A percentile compares a stretch with the other conserved stretches of the same genome.
phyloP scores from a whole-genome alignment of 2,113 vertebrate genomes.

The Cricetomys ansorgei region DNA sequence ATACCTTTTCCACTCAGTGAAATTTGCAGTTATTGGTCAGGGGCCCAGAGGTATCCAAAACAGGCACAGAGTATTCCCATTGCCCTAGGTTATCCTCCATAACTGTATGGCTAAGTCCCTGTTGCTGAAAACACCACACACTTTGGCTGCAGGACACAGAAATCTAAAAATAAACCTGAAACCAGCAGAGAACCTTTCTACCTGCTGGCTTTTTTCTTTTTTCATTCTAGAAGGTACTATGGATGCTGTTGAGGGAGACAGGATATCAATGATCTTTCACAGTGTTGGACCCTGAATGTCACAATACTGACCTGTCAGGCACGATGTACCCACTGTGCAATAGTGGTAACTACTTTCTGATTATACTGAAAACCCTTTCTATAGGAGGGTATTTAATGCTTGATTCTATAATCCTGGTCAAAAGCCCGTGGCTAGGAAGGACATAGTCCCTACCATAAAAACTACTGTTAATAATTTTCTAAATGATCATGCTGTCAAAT shows the following conservation, averaged over 20 bases:
- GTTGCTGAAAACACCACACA: not conserved
- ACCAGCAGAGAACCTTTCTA: not conserved
- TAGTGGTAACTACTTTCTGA: not conserved
- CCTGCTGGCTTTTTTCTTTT: not conserved
- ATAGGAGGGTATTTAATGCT: not conserved
- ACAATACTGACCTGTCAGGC: not conserved
- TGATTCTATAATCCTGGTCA: not conserved
- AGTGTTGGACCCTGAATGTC: not conserved
- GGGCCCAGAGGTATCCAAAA: not conserved
- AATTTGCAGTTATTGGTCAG: not conserved
- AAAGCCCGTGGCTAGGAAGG: not conserved
- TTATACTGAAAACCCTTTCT: too few relatives aligned
- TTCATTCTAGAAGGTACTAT: too few relatives aligned
- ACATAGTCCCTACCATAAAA: not conserved
- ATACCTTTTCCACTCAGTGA: not conserved
- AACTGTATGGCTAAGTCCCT: not conserved
- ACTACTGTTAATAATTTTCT: not conserved
- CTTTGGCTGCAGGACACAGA: not conserved
- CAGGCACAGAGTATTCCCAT: not conserved
- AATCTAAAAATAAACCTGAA: not conserved
- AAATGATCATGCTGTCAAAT: not conserved
- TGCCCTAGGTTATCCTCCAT: not conserved
- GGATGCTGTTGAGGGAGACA: not conserved
- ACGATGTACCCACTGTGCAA: not conserved
- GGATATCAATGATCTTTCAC: not conserved